These are phyloP conservation scores for Danio kyathit DNA, from an alignment of 2,797 vertebrate species.

Conservation along the genomic window DNA sequence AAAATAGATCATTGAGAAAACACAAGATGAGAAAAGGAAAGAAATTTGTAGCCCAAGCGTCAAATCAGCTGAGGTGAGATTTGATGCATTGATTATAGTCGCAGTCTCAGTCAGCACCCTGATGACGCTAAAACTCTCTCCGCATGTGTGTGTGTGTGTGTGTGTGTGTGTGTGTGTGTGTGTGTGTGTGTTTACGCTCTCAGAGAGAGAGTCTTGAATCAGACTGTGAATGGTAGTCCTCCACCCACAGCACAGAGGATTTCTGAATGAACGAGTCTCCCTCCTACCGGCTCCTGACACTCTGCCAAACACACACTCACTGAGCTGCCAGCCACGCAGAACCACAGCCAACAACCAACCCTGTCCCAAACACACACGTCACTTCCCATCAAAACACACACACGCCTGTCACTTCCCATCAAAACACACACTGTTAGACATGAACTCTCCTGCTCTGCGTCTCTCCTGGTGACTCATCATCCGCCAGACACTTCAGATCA, in stretches of 20 bases:
- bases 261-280: constrained; percentile 40
- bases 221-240: background rate
- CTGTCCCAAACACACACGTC: background rate
- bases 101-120: background rate
- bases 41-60: background rate
- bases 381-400: too few relatives aligned
- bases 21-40: too few relatives aligned
- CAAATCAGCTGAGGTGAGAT: background rate
- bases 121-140: background rate
- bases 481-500: constrained; percentile 43
- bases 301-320: constrained; percentile 23
- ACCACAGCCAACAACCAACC: background rate
- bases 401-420: constrained; percentile 7
- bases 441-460: constrained; percentile 57
- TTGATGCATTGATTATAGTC: background rate
- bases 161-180: too few relatives aligned
- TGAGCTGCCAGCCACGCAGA: background rate
- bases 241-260: constrained; percentile 19
- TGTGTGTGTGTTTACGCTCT: background rate
- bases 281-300: constrained; percentile 14
- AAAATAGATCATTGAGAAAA: too few relatives aligned
- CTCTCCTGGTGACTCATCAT: constrained; percentile 46
- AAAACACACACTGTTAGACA: background rate
- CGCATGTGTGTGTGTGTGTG: background rate
- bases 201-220: background rate